Base-by-base conservation (phyloP, 2,888 invertebrate genomes). In the Caenorhabditis plicata region DNA sequence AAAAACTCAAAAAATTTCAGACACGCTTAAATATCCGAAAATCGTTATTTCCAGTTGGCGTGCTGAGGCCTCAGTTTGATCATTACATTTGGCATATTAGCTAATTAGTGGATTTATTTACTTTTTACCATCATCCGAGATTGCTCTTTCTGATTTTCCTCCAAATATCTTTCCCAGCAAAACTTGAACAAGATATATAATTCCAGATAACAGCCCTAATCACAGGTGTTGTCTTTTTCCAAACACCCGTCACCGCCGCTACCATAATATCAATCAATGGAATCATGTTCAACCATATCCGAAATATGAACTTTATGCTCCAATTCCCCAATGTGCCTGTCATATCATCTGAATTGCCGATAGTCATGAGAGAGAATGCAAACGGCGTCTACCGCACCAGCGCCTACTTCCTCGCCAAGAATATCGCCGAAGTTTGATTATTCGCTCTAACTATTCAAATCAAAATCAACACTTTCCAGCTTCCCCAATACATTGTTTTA, bases 331-430 rank as follows among this genome's bases (percentile, higher is more conserved):
- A 68, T 40, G 72, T 72, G 20, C 70, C 72, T 1, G 72, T 71
- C 19, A 92, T 93, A 81, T 90, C 90, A 72, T 86, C 88, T 0
- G 93, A 93, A 81, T 84, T 92, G 27, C 91, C 92, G 0, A 88
- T 93, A 57, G 92, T 93, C 81, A 85, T 92, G 68, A 85, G 92
- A 13, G 93, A 94, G 81, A 89, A 92, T 74, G 87, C 88, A 55
- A 91, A 90, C 80, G 91, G 92, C 23, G 89, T 93, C 87, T 94
- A 94, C 77, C 85, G 92, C 38, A 89, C 90, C 0, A 91, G 91
- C 73, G 88, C 92, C 0, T 94, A 93, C 82, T 94, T 91, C 35
- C 87, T 92, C 75, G 83, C 88, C 29, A 84, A 92, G 52, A 92
- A 92, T 80, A 86, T 89, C 64, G 87, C 88, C 54, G 89, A 90